These are phyloP conservation scores for Leptosomus discolor DNA, from an alignment of 2,113 vertebrate species.

Conservation along the genomic window DNA sequence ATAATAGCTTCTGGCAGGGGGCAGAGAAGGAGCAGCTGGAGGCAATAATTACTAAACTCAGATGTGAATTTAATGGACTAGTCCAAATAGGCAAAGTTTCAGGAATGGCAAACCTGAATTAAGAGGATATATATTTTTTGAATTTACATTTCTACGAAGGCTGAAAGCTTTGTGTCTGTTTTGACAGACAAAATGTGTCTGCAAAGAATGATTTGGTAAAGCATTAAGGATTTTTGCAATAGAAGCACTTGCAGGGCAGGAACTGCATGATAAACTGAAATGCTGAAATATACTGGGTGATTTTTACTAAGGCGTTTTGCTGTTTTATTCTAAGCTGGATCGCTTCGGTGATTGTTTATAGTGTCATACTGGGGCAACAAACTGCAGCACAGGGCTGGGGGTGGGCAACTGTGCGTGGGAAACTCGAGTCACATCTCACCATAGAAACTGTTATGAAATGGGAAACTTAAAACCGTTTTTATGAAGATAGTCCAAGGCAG, in stretches of 20 bases:
- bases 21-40: constrained; percentile 40
- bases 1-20: constrained; percentile 47
- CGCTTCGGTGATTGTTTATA: background rate
- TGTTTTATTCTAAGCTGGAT: background rate
- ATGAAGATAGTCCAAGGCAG: background rate
- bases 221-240: background rate
- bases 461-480: background rate
- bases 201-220: background rate
- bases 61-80: constrained; percentile 21
- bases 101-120: background rate
- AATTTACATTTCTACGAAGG: background rate
- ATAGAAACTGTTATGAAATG: background rate
- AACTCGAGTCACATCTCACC: background rate
- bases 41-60: constrained; percentile 32
- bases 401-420: background rate
- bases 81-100: background rate
- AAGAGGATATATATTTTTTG: background rate
- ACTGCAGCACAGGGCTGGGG: background rate
- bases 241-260: background rate
- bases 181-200: background rate
- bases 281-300: background rate
- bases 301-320: background rate
- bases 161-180: background rate
- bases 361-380: background rate
- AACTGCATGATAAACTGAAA: background rate